Base-by-base conservation (phyloP, 1,140 invertebrate genomes). In the Homarus americanus region DNA sequence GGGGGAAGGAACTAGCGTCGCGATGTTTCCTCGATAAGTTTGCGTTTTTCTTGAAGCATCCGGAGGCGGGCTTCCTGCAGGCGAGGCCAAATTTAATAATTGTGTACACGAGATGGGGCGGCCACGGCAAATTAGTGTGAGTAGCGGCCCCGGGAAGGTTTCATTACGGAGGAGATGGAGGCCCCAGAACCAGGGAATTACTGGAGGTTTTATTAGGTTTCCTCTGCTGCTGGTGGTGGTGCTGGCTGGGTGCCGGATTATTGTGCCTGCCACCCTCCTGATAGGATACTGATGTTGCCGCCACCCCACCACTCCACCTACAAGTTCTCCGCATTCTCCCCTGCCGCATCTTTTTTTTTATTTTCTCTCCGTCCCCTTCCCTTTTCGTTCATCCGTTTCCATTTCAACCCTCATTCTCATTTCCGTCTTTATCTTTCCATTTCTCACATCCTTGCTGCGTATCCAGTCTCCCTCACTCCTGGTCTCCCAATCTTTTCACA, bases 1-100 rank as follows among this genome's bases (percentile, higher is more conserved):
- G 40, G 49, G n/a, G 49, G 73, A 76, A 41, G 73, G 40, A 76
- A 41, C 12, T 4, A 76, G 73, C 36, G 28, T 40, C 63, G n/a
- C n/a, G 7, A 69, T 69, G 63, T 69, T 69, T 69, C 63, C 63
- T 69, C n/a, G n/a, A 32, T 69, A 69, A 69, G n/a, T 69, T 69
- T 3, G 63, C n/a, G 63, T 69, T 69, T 69, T 69, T 69, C 63
- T 69, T 69, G 63, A 69, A 32, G 63, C n/a, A 4, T 32, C 63
- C 63, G n/a, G 63, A 69, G 28, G n/a, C 63, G n/a, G 17, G n/a
- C 63, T 32, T 69, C 63, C 63, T 69, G 63, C 0, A 63, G 63
- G 63, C 44, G 28, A 32, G 28, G 63, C n/a, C n/a, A 32, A 69
- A 69, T 69, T 28, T 69, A 69, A 28, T 69, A 32, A 69, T 69